Evolutionary conservation across 2,888 invertebrate genomes (phyloP).

Genomic region (Tenthredo mesomela): DNA sequence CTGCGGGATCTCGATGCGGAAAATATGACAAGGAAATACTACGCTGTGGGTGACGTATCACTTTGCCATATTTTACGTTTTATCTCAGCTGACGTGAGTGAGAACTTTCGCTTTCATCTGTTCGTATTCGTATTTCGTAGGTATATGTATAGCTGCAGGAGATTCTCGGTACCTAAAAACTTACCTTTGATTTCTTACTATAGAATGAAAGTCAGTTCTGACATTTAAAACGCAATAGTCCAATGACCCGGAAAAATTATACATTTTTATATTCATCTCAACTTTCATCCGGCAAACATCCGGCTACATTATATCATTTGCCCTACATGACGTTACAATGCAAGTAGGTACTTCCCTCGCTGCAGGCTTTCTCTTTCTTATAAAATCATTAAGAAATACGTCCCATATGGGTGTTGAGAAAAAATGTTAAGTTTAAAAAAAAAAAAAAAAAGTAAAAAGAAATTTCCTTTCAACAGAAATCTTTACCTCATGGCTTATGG

Average conservation of each 20-base stretch:
- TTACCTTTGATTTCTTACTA: slow-evolving; percentile 16
- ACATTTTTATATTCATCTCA: background rate
- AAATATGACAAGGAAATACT: slow-evolving; percentile 8
- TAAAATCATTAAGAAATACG: background rate
- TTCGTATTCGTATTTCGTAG: background rate
- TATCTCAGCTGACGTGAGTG: background rate
- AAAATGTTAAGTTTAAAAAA: background rate
- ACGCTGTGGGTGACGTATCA: slow-evolving; percentile 13
- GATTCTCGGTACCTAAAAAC: background rate
- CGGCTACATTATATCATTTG: background rate
- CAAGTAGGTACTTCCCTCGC: background rate
- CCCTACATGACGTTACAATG: background rate
- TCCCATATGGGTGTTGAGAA: background rate
- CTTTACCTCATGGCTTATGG: slow-evolving; percentile 2
- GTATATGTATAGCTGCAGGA: background rate
- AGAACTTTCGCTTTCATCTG: slow-evolving; percentile 36
- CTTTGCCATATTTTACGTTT: slow-evolving; percentile 18
- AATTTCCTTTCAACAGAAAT: slow-evolving; percentile 12
- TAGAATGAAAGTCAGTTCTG: slow-evolving; percentile 27
- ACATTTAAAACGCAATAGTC: slow-evolving; percentile 7
- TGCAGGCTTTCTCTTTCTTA: background rate
- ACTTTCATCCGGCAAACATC: slow-evolving; percentile 1
- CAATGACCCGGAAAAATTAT: slow-evolving; percentile 17
- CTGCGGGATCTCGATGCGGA: background rate
- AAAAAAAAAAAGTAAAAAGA: background rate